phyloP scores from a whole-genome alignment of 2,888 invertebrate species.

The Scaptodrosophila latifasciaeformis region DNA sequence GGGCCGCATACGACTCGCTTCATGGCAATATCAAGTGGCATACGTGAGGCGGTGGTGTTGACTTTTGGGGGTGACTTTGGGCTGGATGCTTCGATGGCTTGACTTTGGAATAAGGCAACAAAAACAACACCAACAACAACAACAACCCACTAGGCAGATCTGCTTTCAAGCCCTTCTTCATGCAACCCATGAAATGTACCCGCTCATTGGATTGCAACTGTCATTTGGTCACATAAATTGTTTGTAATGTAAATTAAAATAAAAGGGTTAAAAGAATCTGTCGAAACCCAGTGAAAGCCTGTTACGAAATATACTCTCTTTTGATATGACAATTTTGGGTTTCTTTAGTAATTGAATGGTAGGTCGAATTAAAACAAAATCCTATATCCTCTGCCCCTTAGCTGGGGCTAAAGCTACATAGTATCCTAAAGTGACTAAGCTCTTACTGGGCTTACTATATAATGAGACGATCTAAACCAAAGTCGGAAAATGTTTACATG shows the following conservation, averaged over 20 bases:
- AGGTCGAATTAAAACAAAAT: no score
- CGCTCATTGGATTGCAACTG: not conserved
- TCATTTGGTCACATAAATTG: slow-evolving; percentile 37
- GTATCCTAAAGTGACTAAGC: no score
- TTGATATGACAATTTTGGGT: no score
- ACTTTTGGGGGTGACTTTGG: slow-evolving; percentile 31
- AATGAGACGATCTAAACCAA: no score
- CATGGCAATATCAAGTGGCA: slow-evolving; percentile 10
- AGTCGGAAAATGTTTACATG: no score
- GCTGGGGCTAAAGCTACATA: no score
- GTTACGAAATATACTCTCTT: no score
- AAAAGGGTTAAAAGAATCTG: slow-evolving; percentile 5
- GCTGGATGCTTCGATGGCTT: slow-evolving; percentile 14
- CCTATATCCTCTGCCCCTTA: no score
- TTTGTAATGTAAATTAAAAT: slow-evolving; percentile 55
- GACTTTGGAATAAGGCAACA: not conserved
- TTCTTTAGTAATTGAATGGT: no score
- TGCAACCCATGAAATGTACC: slow-evolving; percentile 8
- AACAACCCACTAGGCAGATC: not conserved
- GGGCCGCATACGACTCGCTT: not conserved
- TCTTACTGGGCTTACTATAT: no score
- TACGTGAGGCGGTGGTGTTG: slow-evolving; percentile 4
- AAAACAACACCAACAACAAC: not conserved
- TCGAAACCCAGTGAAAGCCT: no score
- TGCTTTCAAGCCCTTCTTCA: not conserved